These are phyloP conservation scores for Pangasianodon gigas DNA, from an alignment of 2,113 vertebrate species.

Conservation along the genomic window DNA sequence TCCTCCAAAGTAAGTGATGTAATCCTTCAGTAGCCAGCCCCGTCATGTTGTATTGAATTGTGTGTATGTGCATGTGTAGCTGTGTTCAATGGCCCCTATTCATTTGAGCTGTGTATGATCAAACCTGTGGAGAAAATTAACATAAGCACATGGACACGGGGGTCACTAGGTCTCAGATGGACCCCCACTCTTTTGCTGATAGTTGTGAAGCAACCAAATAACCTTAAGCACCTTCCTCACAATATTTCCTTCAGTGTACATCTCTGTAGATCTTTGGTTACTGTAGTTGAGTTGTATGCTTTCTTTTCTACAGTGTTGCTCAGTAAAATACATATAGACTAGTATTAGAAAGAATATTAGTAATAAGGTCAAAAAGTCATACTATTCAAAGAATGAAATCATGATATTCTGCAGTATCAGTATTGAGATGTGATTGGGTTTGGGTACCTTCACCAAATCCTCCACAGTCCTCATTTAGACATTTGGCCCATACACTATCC, in stretches of 20 bases:
- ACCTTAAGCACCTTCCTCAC: neutral
- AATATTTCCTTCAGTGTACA: neutral
- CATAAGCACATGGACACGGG: neutral
- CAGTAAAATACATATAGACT: neutral
- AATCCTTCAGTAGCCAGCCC: conserved; percentile 57
- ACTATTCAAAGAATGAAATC: neutral
- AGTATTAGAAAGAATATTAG: neutral
- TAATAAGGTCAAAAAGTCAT: neutral
- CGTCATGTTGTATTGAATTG: neutral
- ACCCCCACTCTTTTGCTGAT: neutral
- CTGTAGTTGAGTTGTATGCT: neutral
- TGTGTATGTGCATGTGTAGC: neutral
- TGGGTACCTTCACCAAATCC: too few relatives aligned
- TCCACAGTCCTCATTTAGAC: too few relatives aligned
- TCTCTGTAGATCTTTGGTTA: neutral
- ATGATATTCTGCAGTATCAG: neutral
- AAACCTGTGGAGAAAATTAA: neutral
- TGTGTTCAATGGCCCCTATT: neutral
- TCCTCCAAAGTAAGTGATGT: conserved; percentile 98
- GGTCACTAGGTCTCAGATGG: neutral
- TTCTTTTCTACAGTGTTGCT: neutral
- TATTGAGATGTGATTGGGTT: neutral
- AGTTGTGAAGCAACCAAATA: neutral
- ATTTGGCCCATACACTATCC: neutral
- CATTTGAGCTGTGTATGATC: neutral